A percentile compares a stretch with the other conserved stretches of the same genome.
Conservation (phyloP, 2,797 vertebrate genomes). For the Holocentrus rufus region DNA sequence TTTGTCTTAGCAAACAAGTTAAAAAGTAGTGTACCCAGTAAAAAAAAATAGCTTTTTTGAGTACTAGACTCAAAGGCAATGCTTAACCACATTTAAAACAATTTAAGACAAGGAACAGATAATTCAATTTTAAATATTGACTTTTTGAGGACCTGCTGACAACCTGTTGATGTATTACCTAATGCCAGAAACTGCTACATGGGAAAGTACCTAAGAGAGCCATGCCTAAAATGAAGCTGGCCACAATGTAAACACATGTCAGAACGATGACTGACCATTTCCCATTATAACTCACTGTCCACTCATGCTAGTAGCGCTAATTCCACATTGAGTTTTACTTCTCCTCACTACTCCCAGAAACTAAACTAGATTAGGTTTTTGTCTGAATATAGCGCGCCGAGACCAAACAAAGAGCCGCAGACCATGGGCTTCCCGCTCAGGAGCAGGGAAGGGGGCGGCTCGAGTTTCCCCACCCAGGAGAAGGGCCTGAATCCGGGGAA, state of each 20-base stretch:
- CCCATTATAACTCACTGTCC: slow-evolving; percentile 74
- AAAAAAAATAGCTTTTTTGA: no score
- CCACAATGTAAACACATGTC: slow-evolving; percentile 80
- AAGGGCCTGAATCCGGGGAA: slow-evolving; percentile 45
- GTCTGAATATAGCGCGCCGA: slow-evolving; percentile 66
- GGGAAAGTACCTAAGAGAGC: slow-evolving; percentile 78
- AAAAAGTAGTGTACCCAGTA: no score
- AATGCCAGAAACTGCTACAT: slow-evolving; percentile 64
- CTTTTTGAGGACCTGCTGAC: slow-evolving; percentile 40
- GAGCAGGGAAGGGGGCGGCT: slow-evolving; percentile 58
- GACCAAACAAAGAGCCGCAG: slow-evolving; percentile 73
- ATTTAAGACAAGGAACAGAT: slow-evolving; percentile 9
- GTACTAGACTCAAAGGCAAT: background rate
- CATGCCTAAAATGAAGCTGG: slow-evolving; percentile 72
- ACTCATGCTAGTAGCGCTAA: slow-evolving; percentile 77
- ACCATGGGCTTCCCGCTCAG: slow-evolving; percentile 73
- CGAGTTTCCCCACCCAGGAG: slow-evolving; percentile 45
- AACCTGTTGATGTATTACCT: slow-evolving; percentile 67
- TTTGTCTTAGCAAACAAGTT: no score
- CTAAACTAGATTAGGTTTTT: slow-evolving; percentile 55
- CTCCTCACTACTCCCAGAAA: slow-evolving; percentile 56
- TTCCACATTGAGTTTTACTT: slow-evolving; percentile 42
- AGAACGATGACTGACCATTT: slow-evolving; percentile 74
- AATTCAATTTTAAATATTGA: slow-evolving; percentile 34
- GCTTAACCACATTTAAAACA: slow-evolving; percentile 22